These are phyloP conservation scores for Lagenorhynchus albirostris DNA, from an alignment of 2,113 vertebrate genomes.

Conservation along the genomic window DNA sequence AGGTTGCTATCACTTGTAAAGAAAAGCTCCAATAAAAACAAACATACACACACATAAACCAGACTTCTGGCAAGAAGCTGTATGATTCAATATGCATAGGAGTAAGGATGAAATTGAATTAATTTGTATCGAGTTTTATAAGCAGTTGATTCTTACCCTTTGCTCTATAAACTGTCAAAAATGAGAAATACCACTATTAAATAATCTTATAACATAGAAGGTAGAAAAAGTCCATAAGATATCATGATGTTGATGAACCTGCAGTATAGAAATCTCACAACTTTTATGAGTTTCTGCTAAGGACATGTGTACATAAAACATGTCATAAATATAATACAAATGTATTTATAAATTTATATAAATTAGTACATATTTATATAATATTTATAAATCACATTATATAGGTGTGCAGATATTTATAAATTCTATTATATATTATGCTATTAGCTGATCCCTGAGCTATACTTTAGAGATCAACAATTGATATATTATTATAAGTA, in stretches of 20 bases:
- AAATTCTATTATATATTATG: not conserved
- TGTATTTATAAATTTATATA: not conserved
- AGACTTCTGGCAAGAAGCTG: not conserved
- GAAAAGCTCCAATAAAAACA: not conserved
- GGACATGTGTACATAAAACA: not conserved
- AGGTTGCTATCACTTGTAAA: not conserved
- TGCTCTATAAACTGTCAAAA: not conserved
- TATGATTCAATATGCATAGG: not conserved
- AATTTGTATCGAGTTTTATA: not conserved
- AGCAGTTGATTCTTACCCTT: not conserved
- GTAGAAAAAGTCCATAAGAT: not conserved
- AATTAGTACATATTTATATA: not conserved
- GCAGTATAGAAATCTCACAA: not conserved
- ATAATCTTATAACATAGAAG: not conserved
- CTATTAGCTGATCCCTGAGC: not conserved
- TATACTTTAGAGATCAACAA: not conserved
- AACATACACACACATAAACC: not conserved
- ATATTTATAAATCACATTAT: not conserved
- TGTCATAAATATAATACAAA: not conserved
- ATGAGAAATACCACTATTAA: not conserved
- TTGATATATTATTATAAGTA: not conserved
- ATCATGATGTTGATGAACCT: not conserved
- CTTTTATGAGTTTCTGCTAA: constrained; percentile 14
- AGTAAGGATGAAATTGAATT: not conserved
- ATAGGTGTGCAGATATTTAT: not conserved